Evolutionary conservation across 2,888 invertebrate genomes (phyloP).

Genomic region (Dolichomitus sp.): DNA sequence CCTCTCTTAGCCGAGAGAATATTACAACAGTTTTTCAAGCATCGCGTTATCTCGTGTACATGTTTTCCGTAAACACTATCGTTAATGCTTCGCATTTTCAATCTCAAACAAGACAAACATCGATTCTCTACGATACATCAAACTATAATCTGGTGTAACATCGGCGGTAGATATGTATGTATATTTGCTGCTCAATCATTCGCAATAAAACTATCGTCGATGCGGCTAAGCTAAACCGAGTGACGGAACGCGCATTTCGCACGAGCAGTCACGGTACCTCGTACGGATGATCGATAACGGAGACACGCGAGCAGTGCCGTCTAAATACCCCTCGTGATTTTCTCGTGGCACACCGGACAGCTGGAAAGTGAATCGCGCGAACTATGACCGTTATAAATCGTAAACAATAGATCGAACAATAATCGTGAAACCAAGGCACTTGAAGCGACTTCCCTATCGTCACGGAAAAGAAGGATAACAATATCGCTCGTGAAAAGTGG

Average conservation of each 20-base stretch:
- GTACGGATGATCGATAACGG: conserved; percentile 41
- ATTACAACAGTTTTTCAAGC: not conserved
- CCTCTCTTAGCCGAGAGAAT: conserved; percentile 49
- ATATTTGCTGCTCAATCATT: not conserved
- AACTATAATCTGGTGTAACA: not conserved
- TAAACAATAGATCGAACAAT: not conserved
- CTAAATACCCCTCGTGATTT: not conserved
- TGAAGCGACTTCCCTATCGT: not conserved
- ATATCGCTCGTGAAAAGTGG: not conserved
- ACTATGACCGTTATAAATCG: conserved; percentile 3
- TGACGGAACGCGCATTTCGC: conserved; percentile 12
- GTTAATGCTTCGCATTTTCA: no score
- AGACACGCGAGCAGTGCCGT: conserved; percentile 32
- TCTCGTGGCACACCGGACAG: not conserved
- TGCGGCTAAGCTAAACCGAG: not conserved
- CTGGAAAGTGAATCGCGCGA: conserved; percentile 9
- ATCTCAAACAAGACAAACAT: no score
- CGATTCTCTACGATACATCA: no score
- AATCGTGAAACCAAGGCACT: not conserved
- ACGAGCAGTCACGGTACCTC: conserved; percentile 12
- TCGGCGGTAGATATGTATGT: not conserved
- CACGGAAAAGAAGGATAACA: conserved; percentile 3
- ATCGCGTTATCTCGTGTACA: not conserved
- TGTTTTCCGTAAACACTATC: no score
- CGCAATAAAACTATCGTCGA: not conserved